phyloP scores from a whole-genome alignment of 1,140 invertebrate species.

The Papilio helenus region DNA sequence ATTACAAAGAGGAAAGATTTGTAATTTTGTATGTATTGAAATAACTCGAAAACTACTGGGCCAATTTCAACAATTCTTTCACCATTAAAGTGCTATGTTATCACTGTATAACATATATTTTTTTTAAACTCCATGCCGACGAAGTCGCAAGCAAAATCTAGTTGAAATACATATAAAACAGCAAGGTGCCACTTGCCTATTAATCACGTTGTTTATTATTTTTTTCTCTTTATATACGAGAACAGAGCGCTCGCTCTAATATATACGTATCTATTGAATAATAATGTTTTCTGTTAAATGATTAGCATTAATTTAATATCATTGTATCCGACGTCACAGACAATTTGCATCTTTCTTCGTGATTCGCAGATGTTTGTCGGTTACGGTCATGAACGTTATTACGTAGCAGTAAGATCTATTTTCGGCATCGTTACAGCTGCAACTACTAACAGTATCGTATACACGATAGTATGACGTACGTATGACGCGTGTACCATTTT shows the following conservation, averaged over 20 bases:
- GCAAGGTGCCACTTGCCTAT: not conserved
- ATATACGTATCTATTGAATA: not conserved
- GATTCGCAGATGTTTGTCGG: not conserved
- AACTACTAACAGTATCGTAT: not conserved
- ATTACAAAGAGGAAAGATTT: too few relatives aligned
- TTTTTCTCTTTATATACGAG: not conserved
- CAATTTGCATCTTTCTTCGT: slow-evolving; percentile 10
- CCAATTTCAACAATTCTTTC: too few relatives aligned
- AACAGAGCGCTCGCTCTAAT: not conserved
- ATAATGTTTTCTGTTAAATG: slow-evolving; percentile 3
- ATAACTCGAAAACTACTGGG: too few relatives aligned
- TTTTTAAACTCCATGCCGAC: too few relatives aligned
- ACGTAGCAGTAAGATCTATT: slow-evolving; percentile 17
- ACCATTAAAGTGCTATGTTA: too few relatives aligned
- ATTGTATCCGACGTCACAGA: slow-evolving; percentile 2
- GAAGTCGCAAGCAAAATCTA: too few relatives aligned
- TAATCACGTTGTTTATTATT: not conserved
- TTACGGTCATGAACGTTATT: slow-evolving; percentile 27
- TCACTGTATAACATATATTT: too few relatives aligned
- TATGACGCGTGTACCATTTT: not conserved
- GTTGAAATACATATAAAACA: not conserved
- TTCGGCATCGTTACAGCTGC: slow-evolving; percentile 2
- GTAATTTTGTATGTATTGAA: too few relatives aligned
- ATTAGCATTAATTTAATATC: slow-evolving; percentile 14
- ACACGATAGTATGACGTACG: not conserved